Evolutionary conservation across 2,797 vertebrate species (phyloP), one percentile per base, ranked within the genome.

Genomic region (Microctenopoma lineatum): DNA sequence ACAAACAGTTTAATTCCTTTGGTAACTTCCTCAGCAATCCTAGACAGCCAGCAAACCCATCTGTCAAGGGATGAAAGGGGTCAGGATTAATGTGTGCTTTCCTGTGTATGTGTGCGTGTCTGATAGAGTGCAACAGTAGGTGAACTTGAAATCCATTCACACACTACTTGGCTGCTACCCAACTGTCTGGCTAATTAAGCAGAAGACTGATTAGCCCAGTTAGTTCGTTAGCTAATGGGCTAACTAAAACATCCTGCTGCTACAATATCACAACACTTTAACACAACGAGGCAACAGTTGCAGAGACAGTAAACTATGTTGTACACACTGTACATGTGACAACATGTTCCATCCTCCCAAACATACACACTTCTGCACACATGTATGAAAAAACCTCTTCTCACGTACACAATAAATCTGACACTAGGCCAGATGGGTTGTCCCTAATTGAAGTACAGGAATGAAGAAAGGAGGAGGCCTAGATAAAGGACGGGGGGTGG

Each of bases 21-120:
- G 52, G 70, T 83, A 86, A 88, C 87, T 87, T 90, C 85, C 86
- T 67, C 16, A 56, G 59, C 84, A 83, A 85, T 87, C 88, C 85
- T 67, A 83, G 80, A 88, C 86, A 85, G 79, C 57, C 76, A 68
- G 21, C 21, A 21, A 60, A n/a, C 47, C 91, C 91, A 91, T 91
- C 91, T 91, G 90, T 85, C 87, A 77, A 32, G 75, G 73, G 53
- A 75, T 77, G 82, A 83, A 73, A 80, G 55, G 80, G 80, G 73
- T 81, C 72, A 81, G 83, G 89, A 92, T 92, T 91, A 89, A 76
- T 85, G 66, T 74, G 73, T 67, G 59, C 48, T 66, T 54, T 44
- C 48, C 50, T 62, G 59, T 59, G 46, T 34, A 48, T 42, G 46
- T 57, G 32, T 41, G 55, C 34, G 38, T 55, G 41, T 50, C 16